Base-by-base conservation (phyloP, 2,797 vertebrate species). In the Nannoperca obscura region DNA sequence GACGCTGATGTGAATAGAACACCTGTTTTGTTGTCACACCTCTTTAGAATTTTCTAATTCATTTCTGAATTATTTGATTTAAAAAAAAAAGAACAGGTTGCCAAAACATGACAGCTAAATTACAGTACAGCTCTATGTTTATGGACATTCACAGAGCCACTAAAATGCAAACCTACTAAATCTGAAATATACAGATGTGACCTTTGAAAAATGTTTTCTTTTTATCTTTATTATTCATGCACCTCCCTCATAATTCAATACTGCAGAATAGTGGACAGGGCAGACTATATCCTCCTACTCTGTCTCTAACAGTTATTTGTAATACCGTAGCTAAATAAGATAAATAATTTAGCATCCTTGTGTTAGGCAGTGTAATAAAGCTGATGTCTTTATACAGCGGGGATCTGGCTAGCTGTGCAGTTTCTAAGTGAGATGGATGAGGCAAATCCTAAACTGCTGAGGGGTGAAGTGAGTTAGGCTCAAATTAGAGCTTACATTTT, bases 341-440 rank as follows among this genome's bases (percentile, higher is more conserved):
- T 92, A 89, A 95, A 95, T 93, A 95, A 92, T 95, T 95, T 91
- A 94, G 88, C 81, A 79, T 91, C 77, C 71, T 84, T 44, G 68
- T 84, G 90, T 76, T 80, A 84, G 81, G 62, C 80, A 6, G 88
- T 3, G 20, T 87, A 86, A 83, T 92, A 89, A 94, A 94, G 92
- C 86, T 93, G 94, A 96, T 93, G 94, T 95, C 94, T 96, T 90
- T 64, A 91, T 95, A 86, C 80, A 52, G 84, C 71, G 27, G 84
- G 62, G 72, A 78, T 86, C 69, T 88, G 82, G 86, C 85, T 84
- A 27, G 38, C 74, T 77, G 72, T 63, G 85, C 32, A 30, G 73
- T 87, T 91, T 93, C 91, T 95, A 94, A 95, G 92, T 88, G 89
- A 96, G 95, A 97, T 92, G 85, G 94, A 97, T 96, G 96, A 95